Conservation (phyloP, 2,888 invertebrate genomes). For the Syrphus vitripennis region DNA sequence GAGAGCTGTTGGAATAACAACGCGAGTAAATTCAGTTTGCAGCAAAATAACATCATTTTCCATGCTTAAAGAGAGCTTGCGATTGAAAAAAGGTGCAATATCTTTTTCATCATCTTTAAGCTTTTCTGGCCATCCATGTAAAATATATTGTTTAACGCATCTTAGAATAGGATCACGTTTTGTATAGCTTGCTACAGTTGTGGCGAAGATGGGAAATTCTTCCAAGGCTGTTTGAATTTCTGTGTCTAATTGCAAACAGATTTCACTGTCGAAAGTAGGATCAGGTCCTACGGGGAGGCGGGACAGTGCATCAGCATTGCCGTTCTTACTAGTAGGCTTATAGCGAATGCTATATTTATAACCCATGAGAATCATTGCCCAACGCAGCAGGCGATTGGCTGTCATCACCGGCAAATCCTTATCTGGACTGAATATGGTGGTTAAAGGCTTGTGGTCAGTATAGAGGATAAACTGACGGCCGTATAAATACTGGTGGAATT, state of each 20-base stretch:
- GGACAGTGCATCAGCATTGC: conserved; percentile 6
- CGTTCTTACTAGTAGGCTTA: background rate
- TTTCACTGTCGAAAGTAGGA: background rate
- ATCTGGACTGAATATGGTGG: background rate
- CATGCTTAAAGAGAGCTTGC: background rate
- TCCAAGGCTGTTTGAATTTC: background rate
- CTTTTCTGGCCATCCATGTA: background rate
- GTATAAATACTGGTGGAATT: background rate
- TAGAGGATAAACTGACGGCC: background rate
- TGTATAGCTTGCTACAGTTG: conserved; percentile 11
- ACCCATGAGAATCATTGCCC: background rate
- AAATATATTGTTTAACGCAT: background rate
- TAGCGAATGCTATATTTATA: background rate
- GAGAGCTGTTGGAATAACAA: background rate
- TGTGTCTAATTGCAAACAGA: background rate
- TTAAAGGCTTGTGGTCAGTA: background rate
- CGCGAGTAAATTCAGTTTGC: background rate
- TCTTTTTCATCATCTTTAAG: background rate
- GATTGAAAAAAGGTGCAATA: background rate
- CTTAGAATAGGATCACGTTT: background rate
- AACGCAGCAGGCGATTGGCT: background rate
- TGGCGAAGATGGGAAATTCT: background rate
- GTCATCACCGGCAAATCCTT: background rate
- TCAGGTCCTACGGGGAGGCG: background rate
- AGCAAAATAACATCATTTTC: conserved; percentile 2